Percentiles rank a stretch among this genome's conserved stretches.
Conservation (phyloP, 2,888 invertebrate genomes). For the Strigamia maritima region DNA sequence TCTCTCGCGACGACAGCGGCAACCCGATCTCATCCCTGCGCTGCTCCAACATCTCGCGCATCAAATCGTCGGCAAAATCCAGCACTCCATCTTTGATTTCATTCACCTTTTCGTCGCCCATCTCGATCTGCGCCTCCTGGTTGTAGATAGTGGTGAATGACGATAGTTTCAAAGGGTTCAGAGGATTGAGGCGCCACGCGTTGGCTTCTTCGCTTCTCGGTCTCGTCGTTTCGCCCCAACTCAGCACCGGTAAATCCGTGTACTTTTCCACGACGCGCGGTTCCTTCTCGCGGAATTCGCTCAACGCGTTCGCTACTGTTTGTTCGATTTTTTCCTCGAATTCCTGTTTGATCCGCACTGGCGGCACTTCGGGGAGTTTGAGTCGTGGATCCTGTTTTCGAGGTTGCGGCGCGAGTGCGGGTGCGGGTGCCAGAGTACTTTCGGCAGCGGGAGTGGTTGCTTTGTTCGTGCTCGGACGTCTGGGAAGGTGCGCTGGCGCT, state of each 20-base stretch:
- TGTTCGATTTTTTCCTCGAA: not conserved
- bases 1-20: not conserved
- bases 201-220: not conserved
- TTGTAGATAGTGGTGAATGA: not conserved
- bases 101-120: not conserved
- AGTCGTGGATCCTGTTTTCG: too few species aligned
- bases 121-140: not conserved
- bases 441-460: too few species aligned
- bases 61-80: not conserved
- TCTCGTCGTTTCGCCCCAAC: not conserved
- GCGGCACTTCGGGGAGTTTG: too few species aligned
- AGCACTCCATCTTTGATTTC: not conserved
- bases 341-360: not conserved
- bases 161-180: not conserved
- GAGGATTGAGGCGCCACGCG: not conserved
- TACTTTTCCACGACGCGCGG: not conserved
- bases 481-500: too few species aligned
- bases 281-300: not conserved
- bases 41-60: not conserved
- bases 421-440: too few species aligned
- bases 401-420: too few species aligned
- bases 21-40: not conserved
- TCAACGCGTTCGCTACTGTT: not conserved
- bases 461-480: too few species aligned
- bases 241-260: not conserved